Base-by-base conservation (phyloP, 2,797 vertebrate genomes). In the Brotula barbata region DNA sequence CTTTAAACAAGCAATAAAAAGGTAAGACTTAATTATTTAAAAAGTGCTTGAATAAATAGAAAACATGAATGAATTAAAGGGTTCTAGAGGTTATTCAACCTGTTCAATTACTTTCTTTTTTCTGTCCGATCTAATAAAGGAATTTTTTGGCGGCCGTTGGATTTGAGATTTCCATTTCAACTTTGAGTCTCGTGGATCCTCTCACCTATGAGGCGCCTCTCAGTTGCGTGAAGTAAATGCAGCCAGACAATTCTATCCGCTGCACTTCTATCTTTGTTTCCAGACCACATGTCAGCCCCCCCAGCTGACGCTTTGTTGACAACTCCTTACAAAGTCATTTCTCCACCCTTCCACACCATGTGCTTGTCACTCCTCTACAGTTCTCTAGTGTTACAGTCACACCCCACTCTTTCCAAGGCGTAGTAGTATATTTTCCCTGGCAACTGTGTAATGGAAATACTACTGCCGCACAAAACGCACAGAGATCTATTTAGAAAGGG, bases 281-380 rank as follows among this genome's bases (percentile, higher is more conserved):
- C 45, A 52, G 22, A 42, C 31, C 33, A 7, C 13, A 34, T 56
- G 58, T 58, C 51, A 11, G 34, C 58, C 73, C 22, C n/a, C 44
- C 51, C 20, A 2, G 47, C 66, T 89, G 85, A 90, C 80, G 69
- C 58, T 83, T 76, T 89, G 85, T 89, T 91, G 80, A 84, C 85
- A 84, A 60, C 36, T 78, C 86, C 85, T 72, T 81, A 74, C 36
- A 20, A 42, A 69, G 84, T 17, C 64, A 45, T 62, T 49, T 84
- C 84, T 78, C 85, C 89, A 73, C 85, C 83, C 86, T 63, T 55
- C 36, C 13, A 56, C 64, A 80, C 75, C 88, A 88, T 78, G 85
- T 87, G 85, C 71, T 73, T 61, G 77, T 88, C 78, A 85, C 37
- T 54, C 64, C 66, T 78, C 53, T 63, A 14, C 70, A 17, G 64